phyloP scores from a whole-genome alignment of 2,888 invertebrate genomes.

The Cephus nigrinus region DNA sequence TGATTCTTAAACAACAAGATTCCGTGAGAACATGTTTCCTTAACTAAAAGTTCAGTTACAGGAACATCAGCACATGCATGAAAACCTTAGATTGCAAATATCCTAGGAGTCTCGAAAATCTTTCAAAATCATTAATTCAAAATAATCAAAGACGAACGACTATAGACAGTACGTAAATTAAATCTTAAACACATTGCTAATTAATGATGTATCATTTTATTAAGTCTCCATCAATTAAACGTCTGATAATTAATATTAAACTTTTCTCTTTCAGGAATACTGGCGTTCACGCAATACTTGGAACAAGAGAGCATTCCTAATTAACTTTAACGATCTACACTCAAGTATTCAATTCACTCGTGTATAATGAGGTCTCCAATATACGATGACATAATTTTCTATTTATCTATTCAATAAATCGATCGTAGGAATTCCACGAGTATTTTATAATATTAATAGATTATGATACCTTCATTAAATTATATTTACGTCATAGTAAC shows the following conservation, averaged over 20 bases:
- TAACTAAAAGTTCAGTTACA: constrained; percentile 22
- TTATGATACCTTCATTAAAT: not conserved
- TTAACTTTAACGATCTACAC: not conserved
- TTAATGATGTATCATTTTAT: not conserved
- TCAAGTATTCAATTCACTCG: not conserved
- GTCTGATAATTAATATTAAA: not conserved
- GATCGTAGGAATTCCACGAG: not conserved
- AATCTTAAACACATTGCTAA: not conserved
- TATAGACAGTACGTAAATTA: constrained; percentile 44
- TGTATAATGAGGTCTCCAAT: not conserved
- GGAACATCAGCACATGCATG: constrained; percentile 27
- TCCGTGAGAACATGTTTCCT: constrained; percentile 6
- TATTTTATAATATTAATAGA: not conserved
- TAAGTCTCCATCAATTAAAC: not conserved
- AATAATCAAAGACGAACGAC: constrained; percentile 29
- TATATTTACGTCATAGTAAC: not conserved
- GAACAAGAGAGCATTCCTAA: constrained; percentile 7
- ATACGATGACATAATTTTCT: not conserved
- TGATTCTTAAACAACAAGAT: not conserved
- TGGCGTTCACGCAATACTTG: constrained; percentile 50
- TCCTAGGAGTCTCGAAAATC: constrained; percentile 37
- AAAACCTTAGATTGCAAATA: constrained; percentile 44
- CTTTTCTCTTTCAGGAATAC: constrained; percentile 41
- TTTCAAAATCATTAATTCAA: constrained; percentile 40
- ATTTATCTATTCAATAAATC: not conserved